Evolutionary conservation across 1,140 invertebrate species (phyloP).

Genomic region (Zaprionus capensis): DNA sequence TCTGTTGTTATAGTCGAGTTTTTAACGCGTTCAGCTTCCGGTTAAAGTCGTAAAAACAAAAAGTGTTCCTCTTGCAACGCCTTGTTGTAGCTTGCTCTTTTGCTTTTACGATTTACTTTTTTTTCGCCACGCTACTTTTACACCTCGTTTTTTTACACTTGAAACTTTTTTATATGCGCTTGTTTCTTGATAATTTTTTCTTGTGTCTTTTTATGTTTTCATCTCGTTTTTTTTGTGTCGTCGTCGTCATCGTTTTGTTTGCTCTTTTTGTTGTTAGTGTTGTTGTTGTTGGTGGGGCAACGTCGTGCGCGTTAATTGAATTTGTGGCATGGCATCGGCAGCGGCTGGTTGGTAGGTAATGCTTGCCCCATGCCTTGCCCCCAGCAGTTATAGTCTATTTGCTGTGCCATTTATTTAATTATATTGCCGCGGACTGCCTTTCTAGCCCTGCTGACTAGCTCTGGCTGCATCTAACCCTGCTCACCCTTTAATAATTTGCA

Average conservation of each 20-base stretch:
- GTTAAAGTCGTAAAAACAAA: constrained; percentile 62
- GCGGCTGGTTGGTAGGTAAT: background rate
- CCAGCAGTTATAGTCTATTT: constrained; percentile 33
- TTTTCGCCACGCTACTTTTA: constrained; percentile 60
- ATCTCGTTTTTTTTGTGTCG: constrained; percentile 52
- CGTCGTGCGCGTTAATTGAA: constrained; percentile 65
- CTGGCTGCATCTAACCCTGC: background rate
- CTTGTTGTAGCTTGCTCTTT: constrained; percentile 35
- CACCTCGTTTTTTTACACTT: constrained; percentile 62
- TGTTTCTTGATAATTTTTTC: constrained; percentile 55
- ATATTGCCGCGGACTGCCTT: constrained; percentile 59
- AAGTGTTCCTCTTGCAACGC: constrained; percentile 60
- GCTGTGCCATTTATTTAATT: constrained; percentile 73
- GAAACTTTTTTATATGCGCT: constrained; percentile 52
- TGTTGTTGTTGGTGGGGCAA: constrained; percentile 3
- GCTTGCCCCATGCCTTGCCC: background rate
- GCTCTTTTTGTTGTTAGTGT: constrained; percentile 51
- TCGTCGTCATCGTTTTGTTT: background rate
- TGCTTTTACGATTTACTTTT: constrained; percentile 58
- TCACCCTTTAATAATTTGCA: constrained; percentile 65
- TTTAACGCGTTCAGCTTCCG: constrained; percentile 61
- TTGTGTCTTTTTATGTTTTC: constrained; percentile 51
- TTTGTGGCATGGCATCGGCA: constrained; percentile 58
- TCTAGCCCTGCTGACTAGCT: constrained; percentile 56
- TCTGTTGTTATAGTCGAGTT: constrained; percentile 34